Percentiles rank a stretch among this genome's conserved stretches.
Conservation (phyloP, 2,888 invertebrate genomes). For the Acleris literana region DNA sequence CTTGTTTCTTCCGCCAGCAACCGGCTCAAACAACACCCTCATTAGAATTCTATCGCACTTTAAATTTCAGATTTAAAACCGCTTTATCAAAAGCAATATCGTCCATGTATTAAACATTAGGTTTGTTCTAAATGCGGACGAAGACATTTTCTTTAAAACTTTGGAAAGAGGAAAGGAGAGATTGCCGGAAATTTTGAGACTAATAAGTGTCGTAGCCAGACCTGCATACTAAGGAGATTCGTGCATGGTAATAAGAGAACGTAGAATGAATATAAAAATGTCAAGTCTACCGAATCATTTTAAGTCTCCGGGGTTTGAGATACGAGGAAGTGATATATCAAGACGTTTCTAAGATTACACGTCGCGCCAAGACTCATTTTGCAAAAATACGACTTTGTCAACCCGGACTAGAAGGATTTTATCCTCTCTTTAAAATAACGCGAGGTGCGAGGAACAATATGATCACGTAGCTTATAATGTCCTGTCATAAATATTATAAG, state of each 20-base stretch:
- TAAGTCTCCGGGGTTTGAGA: constrained; percentile 49
- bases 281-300: constrained; percentile 68
- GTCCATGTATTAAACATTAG: constrained; percentile 80
- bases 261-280: constrained; percentile 75
- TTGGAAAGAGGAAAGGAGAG: constrained; percentile 60
- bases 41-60: constrained; percentile 79
- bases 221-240: constrained; percentile 79
- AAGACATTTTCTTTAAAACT: constrained; percentile 67
- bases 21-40: constrained; percentile 73
- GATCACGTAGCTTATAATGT: constrained; percentile 20
- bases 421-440: constrained; percentile 1
- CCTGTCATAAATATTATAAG: constrained; percentile 19
- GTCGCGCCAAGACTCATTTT: constrained; percentile 29
- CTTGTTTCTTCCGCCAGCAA: constrained; percentile 35
- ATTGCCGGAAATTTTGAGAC: constrained; percentile 79
- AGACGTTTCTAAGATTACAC: constrained; percentile 28
- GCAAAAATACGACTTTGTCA: constrained; percentile 14
- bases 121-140: constrained; percentile 72
- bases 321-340: constrained; percentile 33
- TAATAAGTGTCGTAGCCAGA: constrained; percentile 75
- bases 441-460: constrained; percentile 12
- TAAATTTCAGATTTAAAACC: constrained; percentile 81
- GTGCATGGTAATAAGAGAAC: constrained; percentile 75
- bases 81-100: constrained; percentile 83
- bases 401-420: constrained; percentile 1